Evolutionary conservation across 2,797 vertebrate genomes (phyloP).

Genomic region (Pipistrellus pygmaeus): DNA sequence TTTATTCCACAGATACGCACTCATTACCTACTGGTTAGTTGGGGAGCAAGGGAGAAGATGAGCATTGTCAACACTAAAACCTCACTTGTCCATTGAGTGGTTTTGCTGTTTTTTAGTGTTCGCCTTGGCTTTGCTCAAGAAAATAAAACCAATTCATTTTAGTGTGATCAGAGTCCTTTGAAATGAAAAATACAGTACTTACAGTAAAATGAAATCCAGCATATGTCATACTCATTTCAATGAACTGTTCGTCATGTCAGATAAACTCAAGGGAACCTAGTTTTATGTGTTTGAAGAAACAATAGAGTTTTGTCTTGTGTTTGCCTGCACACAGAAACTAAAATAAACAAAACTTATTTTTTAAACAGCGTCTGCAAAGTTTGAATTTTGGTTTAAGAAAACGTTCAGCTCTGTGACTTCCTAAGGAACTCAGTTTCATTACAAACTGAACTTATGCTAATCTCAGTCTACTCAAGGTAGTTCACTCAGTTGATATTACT

Average conservation of each 20-base stretch:
- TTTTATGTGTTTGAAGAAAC: background rate
- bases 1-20: background rate
- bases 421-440: background rate
- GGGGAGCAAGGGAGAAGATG: background rate
- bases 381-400: background rate
- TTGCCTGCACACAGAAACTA: background rate
- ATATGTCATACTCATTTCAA: background rate
- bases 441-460: background rate
- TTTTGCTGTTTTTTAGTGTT: background rate
- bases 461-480: rapidly evolving
- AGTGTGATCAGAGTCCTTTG: background rate
- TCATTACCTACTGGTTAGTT: too few relatives aligned
- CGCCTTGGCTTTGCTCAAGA: slow-evolving; percentile 24
- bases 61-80: background rate
- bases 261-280: background rate
- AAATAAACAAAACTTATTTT: background rate
- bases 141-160: background rate
- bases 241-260: background rate
- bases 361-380: background rate
- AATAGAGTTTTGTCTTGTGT: background rate
- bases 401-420: background rate
- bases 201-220: rapidly evolving
- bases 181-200: background rate
- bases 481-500: rapidly evolving
- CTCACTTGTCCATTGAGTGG: rapidly evolving